Evolutionary conservation across 1,140 invertebrate genomes (phyloP).

Genomic region (Spodoptera frugiperda): DNA sequence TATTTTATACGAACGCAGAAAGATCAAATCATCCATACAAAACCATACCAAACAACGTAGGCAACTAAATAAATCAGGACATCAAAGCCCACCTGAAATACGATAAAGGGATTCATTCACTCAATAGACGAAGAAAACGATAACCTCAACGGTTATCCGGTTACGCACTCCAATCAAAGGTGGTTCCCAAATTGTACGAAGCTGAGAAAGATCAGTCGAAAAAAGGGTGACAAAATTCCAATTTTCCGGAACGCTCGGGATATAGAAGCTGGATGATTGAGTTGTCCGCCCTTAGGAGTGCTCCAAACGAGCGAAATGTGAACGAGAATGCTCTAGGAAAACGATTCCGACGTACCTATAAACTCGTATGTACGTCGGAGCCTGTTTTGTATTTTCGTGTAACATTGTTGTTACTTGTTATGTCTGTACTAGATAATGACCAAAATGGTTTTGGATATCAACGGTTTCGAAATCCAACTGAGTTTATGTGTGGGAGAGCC

Average conservation of each 20-base stretch:
- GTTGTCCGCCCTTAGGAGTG: slow-evolving; percentile 42
- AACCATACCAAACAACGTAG: slow-evolving; percentile 32
- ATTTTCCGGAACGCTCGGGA: slow-evolving; percentile 59
- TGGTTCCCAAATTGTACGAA: slow-evolving; percentile 64
- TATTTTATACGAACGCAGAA: neutral
- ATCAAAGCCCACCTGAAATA: slow-evolving; percentile 60
- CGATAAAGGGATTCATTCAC: slow-evolving; percentile 62
- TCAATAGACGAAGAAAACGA: slow-evolving; percentile 63
- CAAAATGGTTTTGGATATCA: no score
- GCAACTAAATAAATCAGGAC: slow-evolving; percentile 58
- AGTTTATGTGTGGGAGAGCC: no score
- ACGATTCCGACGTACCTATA: slow-evolving; percentile 11
- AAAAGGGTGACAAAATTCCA: slow-evolving; percentile 67
- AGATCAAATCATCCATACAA: slow-evolving; percentile 3
- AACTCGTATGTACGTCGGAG: slow-evolving; percentile 1
- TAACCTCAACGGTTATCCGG: slow-evolving; percentile 66
- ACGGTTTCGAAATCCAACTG: no score
- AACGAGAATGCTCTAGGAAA: slow-evolving; percentile 8
- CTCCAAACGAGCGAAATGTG: slow-evolving; percentile 34
- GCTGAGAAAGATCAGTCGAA: slow-evolving; percentile 62
- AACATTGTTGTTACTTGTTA: neutral
- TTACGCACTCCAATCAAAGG: slow-evolving; percentile 69
- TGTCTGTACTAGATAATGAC: no score
- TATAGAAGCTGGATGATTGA: slow-evolving; percentile 56
- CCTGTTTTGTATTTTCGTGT: slow-evolving; percentile 2